Percentiles rank a stretch among this genome's conserved stretches.
phyloP scores from a whole-genome alignment of 2,888 invertebrate genomes.

The Ophion obscuratus region DNA sequence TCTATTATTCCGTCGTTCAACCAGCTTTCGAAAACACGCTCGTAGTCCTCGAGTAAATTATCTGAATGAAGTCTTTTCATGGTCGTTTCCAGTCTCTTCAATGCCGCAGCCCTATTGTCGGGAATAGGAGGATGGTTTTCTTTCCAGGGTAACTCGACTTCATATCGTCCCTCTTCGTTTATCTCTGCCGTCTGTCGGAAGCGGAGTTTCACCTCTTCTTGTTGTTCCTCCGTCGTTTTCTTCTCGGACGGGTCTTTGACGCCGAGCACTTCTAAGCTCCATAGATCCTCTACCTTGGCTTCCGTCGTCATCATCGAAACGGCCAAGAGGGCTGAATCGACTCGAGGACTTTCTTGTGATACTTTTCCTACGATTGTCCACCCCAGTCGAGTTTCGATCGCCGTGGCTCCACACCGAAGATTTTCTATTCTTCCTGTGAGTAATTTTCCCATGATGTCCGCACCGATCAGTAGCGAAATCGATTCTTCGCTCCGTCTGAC shows the following conservation, averaged over 20 bases:
- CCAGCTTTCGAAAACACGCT: conserved; percentile 74
- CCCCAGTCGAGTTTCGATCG: too few relatives aligned
- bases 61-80: conserved; percentile 68
- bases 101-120: conserved; percentile 70
- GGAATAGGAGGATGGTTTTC: conserved; percentile 73
- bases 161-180: conserved; percentile 73
- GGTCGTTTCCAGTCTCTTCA: conserved; percentile 70
- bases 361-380: too few relatives aligned
- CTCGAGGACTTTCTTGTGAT: too few relatives aligned
- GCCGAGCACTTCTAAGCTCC: background rate
- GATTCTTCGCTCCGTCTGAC: too few relatives aligned
- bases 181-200: conserved; percentile 73
- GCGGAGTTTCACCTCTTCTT: conserved; percentile 68
- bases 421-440: too few relatives aligned
- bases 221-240: conserved; percentile 62
- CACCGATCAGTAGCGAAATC: too few relatives aligned
- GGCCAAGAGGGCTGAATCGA: too few relatives aligned
- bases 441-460: too few relatives aligned
- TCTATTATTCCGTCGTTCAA: conserved; percentile 72
- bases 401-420: too few relatives aligned
- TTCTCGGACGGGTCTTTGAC: background rate
- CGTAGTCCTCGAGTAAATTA: conserved; percentile 68
- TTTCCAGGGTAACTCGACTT: conserved; percentile 76
- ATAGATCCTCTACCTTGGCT: background rate
- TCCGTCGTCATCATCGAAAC: background rate